Base-by-base conservation (phyloP, 2,113 vertebrate genomes). In the Tautogolabrus adspersus region DNA sequence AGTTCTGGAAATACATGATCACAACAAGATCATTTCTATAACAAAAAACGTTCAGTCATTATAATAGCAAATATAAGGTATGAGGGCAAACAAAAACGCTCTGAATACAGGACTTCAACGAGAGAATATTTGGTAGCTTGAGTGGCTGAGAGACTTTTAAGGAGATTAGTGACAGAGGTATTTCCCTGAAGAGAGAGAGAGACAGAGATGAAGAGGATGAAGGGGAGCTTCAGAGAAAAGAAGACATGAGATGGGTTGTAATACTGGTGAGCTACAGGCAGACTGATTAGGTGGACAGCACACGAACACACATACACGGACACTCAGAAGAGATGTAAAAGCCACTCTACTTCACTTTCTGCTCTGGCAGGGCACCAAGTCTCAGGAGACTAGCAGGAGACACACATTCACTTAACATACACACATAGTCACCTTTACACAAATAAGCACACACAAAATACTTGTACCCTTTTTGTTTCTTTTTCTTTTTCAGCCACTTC, bases 91-190 rank as follows among this genome's bases (percentile, higher is more conserved):
- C 42, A 12, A 51, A 19, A 51, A 6, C 1, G 6, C 8, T 40
- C 37, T 8, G 0, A 19, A 63, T 57, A 38, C 15, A 40, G 0
- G 47, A 18, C 55, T 9, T 64, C 46, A 47, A 60, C 16, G 42
- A 80, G 67, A 57, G 72, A 44, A 57, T 75, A 1, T 30, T 30
- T 21, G 13, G 60, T 4, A 49, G 67, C 62, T 52, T 0, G 54
- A 80, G 58, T 15, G 75, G 61, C 57, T 8, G 52, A 83, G 82
- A 84, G 85, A 83, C 73, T 75, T 83, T 89, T 82, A 57, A 83
- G 69, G 72, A 86, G 79, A 86, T 81, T 83, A 81, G 84, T 66
- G 55, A 55, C 65, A 47, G 82, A 83, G 82, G 84, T 79, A 82
- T 91, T 87, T 83, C 77, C 81, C 86, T 22, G 19, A 66, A 78